Conservation (phyloP, 1,140 invertebrate species). For the Laodelphax striatellus region DNA sequence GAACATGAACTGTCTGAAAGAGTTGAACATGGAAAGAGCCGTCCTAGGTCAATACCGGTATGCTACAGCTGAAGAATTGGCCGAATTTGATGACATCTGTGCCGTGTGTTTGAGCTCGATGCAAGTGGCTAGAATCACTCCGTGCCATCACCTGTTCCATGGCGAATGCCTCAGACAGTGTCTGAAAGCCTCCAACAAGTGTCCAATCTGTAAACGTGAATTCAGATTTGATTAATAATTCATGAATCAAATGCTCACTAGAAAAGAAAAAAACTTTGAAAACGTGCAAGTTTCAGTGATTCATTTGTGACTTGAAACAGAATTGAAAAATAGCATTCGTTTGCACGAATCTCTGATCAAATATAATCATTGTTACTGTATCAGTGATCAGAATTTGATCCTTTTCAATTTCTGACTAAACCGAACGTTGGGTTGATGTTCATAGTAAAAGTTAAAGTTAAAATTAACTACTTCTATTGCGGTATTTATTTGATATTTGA, state of each 20-base stretch:
- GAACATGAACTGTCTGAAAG: slow-evolving; percentile 37
- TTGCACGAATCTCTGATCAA: no score
- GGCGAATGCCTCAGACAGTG: slow-evolving; percentile 58
- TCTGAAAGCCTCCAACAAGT: slow-evolving; percentile 50
- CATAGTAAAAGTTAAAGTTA: no score
- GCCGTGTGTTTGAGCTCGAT: slow-evolving; percentile 58
- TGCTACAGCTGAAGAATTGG: slow-evolving; percentile 50
- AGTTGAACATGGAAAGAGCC: slow-evolving; percentile 43
- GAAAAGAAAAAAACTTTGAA: no score
- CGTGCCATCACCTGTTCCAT: slow-evolving; percentile 66
- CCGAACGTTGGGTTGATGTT: no score
- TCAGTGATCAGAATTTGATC: no score
- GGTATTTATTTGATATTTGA: no score
- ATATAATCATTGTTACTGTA: no score
- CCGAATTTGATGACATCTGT: slow-evolving; percentile 58
- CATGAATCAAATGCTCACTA: background rate
- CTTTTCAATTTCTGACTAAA: no score
- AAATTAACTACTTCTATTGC: no score
- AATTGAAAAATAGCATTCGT: no score
- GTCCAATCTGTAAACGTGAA: slow-evolving; percentile 56
- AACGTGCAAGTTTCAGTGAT: no score
- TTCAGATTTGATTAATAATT: slow-evolving; percentile 28
- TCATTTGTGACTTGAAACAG: no score
- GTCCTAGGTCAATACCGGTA: slow-evolving; percentile 48
- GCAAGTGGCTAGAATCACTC: slow-evolving; percentile 52